Base-by-base conservation (phyloP, 2,888 invertebrate species). In the Marasmarcha lunaedactyla region DNA sequence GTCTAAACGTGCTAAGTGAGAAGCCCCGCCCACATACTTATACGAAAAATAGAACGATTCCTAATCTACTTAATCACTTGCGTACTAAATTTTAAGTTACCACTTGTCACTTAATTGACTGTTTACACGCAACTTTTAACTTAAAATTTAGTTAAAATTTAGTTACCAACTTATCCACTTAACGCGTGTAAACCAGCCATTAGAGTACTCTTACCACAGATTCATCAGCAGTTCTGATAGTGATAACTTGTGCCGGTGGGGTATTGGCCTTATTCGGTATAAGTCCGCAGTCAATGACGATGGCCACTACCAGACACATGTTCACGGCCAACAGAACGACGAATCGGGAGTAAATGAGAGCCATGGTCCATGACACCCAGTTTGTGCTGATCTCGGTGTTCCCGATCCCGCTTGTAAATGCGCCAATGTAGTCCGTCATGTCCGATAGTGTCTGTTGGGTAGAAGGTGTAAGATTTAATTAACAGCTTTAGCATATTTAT, bases 261-360 rank as follows among this genome's bases (percentile, higher is more conserved):
- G 26, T 46, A 47, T 15, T 49, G 46, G 2, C 48, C 27, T 30
- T 30, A n/a, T 30, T 30, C 11, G n/a, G 9, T 4, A 30, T 30
- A n/a, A 30, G 9, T 4, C 30, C 30, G 10, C 30, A 30, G 39
- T 68, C 60, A 1, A 76, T 54, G 2, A 71, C 59, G 10, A 72
- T 57, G 9, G 55, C 41, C 5, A 78, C 46, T 1, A 76, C 44
- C 1, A 78, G 54, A 1, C 62, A 35, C 0, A 86, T 49, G 44
- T 87, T 86, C n/a, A 85, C 40, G 7, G 83, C 14, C 59, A 85
- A 83, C 15, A 86, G 56, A 1, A 85, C 41, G 1, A 69, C 64
- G 33, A 84, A 66, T 14, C 85, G 71, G 0, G 77, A 73, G 49
- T 81, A 84, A 1, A 86, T 37, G 9, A 81, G 57, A 2, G 72